phyloP scores from a whole-genome alignment of 2,888 invertebrate species.

The Noctua fimbriata region DNA sequence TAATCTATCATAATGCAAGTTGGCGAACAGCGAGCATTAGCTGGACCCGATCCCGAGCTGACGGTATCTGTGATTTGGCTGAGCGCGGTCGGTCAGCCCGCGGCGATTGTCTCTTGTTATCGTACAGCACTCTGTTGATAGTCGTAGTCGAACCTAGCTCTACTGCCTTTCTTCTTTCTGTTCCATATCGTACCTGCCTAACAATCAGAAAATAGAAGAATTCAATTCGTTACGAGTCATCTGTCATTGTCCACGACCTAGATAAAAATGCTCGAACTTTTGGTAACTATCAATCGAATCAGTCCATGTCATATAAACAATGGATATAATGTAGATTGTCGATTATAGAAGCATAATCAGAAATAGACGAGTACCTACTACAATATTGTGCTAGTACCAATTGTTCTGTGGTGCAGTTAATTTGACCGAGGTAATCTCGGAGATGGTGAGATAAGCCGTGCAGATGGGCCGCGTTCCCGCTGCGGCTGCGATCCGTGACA shows the following conservation, averaged over 20 bases:
- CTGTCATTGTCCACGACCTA: slow-evolving; percentile 74
- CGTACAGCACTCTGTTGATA: slow-evolving; percentile 41
- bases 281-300: slow-evolving; percentile 74
- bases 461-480: slow-evolving; percentile 77
- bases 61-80: slow-evolving; percentile 71
- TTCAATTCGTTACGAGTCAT: slow-evolving; percentile 70
- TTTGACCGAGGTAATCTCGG: slow-evolving; percentile 74
- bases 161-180: slow-evolving; percentile 41
- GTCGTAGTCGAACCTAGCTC: slow-evolving; percentile 25
- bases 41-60: slow-evolving; percentile 61
- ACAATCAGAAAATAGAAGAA: slow-evolving; percentile 56
- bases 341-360: slow-evolving; percentile 71
- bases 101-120: slow-evolving; percentile 64
- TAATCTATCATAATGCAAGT: slow-evolving; percentile 80
- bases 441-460: slow-evolving; percentile 76
- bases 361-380: slow-evolving; percentile 67
- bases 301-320: slow-evolving; percentile 77
- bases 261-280: slow-evolving; percentile 72
- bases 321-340: slow-evolving; percentile 73
- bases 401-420: slow-evolving; percentile 78
- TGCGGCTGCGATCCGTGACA: slow-evolving; percentile 81
- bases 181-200: slow-evolving; percentile 45
- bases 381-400: slow-evolving; percentile 73
- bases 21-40: slow-evolving; percentile 68
- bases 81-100: slow-evolving; percentile 46